These are phyloP conservation scores for Amphiprion clarkii DNA, from an alignment of 2,797 vertebrate species.

Conservation along the genomic window DNA sequence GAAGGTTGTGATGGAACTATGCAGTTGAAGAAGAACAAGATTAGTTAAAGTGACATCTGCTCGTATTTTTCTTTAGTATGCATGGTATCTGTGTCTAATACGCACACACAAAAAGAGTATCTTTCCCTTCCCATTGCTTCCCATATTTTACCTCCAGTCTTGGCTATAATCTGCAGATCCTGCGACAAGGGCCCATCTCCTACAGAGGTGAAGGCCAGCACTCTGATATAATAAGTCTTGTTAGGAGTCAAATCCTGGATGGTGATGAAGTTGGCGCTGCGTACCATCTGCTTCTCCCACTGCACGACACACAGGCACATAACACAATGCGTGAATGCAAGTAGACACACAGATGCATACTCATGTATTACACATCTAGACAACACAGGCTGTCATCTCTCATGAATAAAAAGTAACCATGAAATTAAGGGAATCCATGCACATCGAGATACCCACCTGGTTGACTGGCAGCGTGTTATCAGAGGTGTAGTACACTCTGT, in stretches of 20 bases:
- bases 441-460: slow-evolving; percentile 72
- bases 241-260: slow-evolving; percentile 95
- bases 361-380: slow-evolving; percentile 21
- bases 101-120: neutral
- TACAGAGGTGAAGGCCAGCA: slow-evolving; percentile 98
- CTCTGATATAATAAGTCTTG: slow-evolving; percentile 97
- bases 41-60: neutral
- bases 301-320: slow-evolving; percentile 50
- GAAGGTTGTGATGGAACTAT: slow-evolving; percentile 96
- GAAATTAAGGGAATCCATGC: neutral
- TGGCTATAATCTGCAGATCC: slow-evolving; percentile 98
- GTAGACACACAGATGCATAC: slow-evolving; percentile 14
- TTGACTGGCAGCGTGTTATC: slow-evolving; percentile 92
- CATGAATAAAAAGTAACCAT: slow-evolving; percentile 9
- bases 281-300: slow-evolving; percentile 98
- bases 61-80: neutral
- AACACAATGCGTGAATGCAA: slow-evolving; percentile 15
- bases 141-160: slow-evolving; percentile 92
- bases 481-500: slow-evolving; percentile 97
- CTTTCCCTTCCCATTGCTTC: neutral
- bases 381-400: slow-evolving; percentile 4
- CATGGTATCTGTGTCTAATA: neutral
- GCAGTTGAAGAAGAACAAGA: slow-evolving; percentile 10
- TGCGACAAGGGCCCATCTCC: slow-evolving; percentile 97
- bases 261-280: slow-evolving; percentile 94